Conservation (phyloP, 2,113 vertebrate species). For the Cheirogaleus medius region DNA sequence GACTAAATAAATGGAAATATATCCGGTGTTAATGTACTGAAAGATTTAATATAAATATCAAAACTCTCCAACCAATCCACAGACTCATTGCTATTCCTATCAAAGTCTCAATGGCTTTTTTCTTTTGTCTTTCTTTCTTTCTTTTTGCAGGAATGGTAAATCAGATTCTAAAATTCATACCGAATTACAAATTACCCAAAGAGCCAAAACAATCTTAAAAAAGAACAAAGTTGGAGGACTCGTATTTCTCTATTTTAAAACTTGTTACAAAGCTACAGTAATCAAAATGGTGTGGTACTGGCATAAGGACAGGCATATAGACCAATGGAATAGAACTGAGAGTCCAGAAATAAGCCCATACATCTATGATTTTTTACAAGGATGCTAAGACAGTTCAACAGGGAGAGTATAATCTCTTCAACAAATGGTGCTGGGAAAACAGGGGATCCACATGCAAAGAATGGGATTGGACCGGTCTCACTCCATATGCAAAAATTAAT, state of each 20-base stretch:
- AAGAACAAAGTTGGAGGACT: neutral
- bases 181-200: neutral
- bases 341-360: neutral
- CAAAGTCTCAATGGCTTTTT: neutral
- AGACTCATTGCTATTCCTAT: neutral
- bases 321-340: neutral
- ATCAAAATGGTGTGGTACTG: neutral
- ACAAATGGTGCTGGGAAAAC: neutral
- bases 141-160: neutral
- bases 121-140: neutral
- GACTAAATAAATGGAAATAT: neutral
- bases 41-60: neutral
- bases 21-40: neutral
- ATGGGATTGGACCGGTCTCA: no score
- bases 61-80: neutral
- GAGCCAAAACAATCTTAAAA: no score
- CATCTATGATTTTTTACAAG: neutral
- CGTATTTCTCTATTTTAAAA: neutral
- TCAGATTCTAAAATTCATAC: neutral
- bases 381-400: neutral
- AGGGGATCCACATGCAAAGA: neutral
- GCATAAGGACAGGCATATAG: neutral
- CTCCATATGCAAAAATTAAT: neutral
- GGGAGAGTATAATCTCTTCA: neutral
- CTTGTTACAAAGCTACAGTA: neutral